Evolutionary conservation across 2,888 invertebrate genomes (phyloP).

Genomic region (Mesopsocus fuscifrons): DNA sequence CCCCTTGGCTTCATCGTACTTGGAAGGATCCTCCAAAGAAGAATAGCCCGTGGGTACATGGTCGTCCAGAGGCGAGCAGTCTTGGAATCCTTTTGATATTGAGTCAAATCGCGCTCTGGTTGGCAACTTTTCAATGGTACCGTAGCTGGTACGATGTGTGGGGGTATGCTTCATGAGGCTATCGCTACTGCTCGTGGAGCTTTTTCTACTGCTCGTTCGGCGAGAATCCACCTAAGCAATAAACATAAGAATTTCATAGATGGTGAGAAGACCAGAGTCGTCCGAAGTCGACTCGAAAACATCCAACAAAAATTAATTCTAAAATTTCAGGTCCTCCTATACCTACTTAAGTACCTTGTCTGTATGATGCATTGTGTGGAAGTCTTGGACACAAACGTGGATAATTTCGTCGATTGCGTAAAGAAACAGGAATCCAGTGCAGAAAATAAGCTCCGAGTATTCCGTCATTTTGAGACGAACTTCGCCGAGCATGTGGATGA

Average conservation of each 20-base stretch:
- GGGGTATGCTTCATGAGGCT: too few relatives aligned
- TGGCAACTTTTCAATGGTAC: not conserved
- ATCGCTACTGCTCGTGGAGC: not conserved
- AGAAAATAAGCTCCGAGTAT: slow-evolving; percentile 43
- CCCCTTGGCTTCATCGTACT: not conserved
- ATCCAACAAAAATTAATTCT: too few relatives aligned
- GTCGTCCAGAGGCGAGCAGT: not conserved
- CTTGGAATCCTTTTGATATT: not conserved
- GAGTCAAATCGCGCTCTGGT: not conserved
- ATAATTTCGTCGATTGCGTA: slow-evolving; percentile 55
- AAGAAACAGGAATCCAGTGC: slow-evolving; percentile 48
- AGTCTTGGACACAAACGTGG: slow-evolving; percentile 39
- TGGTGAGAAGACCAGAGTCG: too few relatives aligned
- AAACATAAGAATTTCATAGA: too few relatives aligned
- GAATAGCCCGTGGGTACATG: too few relatives aligned
- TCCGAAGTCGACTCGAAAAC: too few relatives aligned
- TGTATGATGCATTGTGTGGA: not conserved
- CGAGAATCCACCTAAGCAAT: too few relatives aligned
- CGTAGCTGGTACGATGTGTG: not conserved
- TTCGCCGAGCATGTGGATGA: slow-evolving; percentile 68
- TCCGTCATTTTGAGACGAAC: slow-evolving; percentile 37
- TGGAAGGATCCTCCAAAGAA: not conserved
- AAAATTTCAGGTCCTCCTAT: too few relatives aligned
- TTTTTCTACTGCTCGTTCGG: too few relatives aligned
- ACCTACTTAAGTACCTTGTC: too few relatives aligned